Conservation (phyloP, 2,797 vertebrate species). For the Choloepus didactylus region DNA sequence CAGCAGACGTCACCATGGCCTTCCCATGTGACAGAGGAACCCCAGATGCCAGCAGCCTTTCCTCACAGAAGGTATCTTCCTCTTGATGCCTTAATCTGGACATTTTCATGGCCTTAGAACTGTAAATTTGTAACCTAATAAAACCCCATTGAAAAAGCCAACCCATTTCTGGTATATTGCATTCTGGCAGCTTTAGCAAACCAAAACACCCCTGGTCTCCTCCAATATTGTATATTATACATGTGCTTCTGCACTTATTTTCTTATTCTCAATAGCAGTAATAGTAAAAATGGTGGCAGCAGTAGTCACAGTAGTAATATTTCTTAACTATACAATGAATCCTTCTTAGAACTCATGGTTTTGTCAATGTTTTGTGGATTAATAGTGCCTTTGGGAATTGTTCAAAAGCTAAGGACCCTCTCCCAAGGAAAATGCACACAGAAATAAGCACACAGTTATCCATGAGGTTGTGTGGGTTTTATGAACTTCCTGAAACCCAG, state of each 20-base stretch:
- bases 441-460: background rate
- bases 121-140: no score
- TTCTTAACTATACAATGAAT: background rate
- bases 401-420: background rate
- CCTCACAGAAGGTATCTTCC: no score
- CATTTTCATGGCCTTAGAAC: no score
- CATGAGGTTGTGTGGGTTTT: background rate
- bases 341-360: background rate
- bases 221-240: background rate
- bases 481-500: background rate
- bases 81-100: no score
- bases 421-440: background rate
- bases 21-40: no score
- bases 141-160: no score
- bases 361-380: background rate
- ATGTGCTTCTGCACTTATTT: background rate
- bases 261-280: background rate
- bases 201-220: background rate
- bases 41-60: no score
- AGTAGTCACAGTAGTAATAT: no score
- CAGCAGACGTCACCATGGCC: no score
- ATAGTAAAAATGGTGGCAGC: background rate
- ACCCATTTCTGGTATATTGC: no score
- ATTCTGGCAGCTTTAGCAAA: no score
- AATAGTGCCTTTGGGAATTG: background rate